Conservation (phyloP, 1,140 invertebrate genomes). For the Linepithema humile region DNA sequence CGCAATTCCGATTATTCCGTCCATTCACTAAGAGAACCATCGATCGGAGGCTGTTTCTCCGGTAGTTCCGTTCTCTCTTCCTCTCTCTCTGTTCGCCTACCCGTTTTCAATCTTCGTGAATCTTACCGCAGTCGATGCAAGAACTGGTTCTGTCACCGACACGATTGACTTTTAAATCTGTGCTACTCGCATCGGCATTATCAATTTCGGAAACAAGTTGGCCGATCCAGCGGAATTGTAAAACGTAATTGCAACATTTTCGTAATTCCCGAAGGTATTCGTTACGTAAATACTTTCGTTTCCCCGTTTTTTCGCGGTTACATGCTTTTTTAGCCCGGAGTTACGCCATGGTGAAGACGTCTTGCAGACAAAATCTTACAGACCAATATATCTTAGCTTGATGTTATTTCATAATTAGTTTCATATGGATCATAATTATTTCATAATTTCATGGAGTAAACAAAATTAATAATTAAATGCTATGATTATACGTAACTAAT, state of each 20-base stretch:
- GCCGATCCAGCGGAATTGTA: neutral
- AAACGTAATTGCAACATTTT: slow-evolving; percentile 26
- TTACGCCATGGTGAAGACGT: neutral
- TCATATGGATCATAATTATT: no score
- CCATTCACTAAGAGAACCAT: slow-evolving; percentile 48
- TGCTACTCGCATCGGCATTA: slow-evolving; percentile 41
- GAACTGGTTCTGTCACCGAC: slow-evolving; percentile 56
- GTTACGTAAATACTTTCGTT: neutral
- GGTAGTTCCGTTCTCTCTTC: neutral
- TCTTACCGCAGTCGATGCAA: slow-evolving; percentile 22
- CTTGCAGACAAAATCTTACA: neutral
- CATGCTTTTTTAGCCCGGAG: neutral
- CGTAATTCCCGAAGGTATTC: neutral
- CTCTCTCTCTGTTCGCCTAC: neutral
- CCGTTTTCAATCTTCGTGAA: slow-evolving; percentile 30
- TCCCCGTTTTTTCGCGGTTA: neutral
- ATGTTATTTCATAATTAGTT: neutral
- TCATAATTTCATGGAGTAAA: neutral
- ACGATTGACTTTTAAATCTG: slow-evolving; percentile 66
- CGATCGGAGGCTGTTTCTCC: slow-evolving; percentile 28
- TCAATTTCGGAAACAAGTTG: slow-evolving; percentile 33
- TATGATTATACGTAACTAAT: neutral
- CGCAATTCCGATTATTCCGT: slow-evolving; percentile 28
- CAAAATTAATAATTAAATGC: neutral
- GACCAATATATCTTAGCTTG: neutral